A percentile compares a stretch with the other conserved stretches of the same genome.
Evolutionary conservation across 2,888 invertebrate genomes (phyloP).

Genomic region (Drosophila lacicola): DNA sequence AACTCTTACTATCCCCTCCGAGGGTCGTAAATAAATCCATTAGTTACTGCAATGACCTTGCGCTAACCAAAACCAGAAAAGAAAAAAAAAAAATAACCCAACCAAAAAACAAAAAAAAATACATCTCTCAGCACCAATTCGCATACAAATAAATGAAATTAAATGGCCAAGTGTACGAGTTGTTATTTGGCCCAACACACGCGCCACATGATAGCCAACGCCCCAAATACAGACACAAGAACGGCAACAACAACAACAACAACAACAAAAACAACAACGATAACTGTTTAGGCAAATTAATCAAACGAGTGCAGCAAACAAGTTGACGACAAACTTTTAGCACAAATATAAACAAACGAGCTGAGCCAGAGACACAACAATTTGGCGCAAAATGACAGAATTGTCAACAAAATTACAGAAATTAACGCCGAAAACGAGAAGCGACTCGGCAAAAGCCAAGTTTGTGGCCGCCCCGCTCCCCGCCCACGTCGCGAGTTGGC

Average conservation of each 20-base stretch:
- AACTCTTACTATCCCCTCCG: neutral
- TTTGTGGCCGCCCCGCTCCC: neutral
- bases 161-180: slow-evolving; percentile 34
- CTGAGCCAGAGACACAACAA: slow-evolving; percentile 21
- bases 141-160: slow-evolving; percentile 40
- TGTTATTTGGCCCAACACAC: slow-evolving; percentile 27
- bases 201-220: slow-evolving; percentile 38
- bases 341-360: slow-evolving; percentile 40
- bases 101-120: slow-evolving; percentile 8
- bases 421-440: slow-evolving; percentile 35
- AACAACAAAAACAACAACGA: slow-evolving; percentile 15
- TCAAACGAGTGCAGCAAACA: slow-evolving; percentile 35
- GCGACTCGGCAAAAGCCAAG: slow-evolving; percentile 1
- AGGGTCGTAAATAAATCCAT: slow-evolving; percentile 20
- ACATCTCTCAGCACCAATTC: slow-evolving; percentile 19
- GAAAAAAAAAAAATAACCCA: slow-evolving; percentile 8
- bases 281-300: slow-evolving; percentile 52
- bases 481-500: neutral
- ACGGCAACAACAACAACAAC: slow-evolving; percentile 15
- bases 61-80: slow-evolving; percentile 17
- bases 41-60: slow-evolving; percentile 36
- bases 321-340: slow-evolving; percentile 50
- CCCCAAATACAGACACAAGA: slow-evolving; percentile 24
- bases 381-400: slow-evolving; percentile 48
- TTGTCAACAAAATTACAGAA: slow-evolving; percentile 55